Conservation (phyloP, 2,797 vertebrate genomes). For the Trichosurus vulpecula region DNA sequence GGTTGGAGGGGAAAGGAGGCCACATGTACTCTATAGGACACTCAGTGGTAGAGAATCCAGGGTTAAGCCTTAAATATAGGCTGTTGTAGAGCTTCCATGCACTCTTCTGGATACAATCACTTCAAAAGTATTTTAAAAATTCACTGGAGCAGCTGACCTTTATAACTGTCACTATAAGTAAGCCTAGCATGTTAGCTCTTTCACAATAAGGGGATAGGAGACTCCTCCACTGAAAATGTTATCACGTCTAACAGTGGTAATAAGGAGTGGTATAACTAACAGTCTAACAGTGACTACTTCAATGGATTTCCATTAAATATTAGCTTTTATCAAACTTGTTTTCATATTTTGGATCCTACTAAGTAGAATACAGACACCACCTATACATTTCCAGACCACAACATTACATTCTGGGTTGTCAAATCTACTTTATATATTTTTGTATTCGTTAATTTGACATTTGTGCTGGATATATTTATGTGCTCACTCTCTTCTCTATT, state of each 20-base stretch:
- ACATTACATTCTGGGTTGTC: background rate
- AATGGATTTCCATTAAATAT: background rate
- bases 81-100: background rate
- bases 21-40: background rate
- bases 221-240: constrained; percentile 16
- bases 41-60: background rate
- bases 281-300: background rate
- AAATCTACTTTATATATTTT: background rate
- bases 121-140: constrained; percentile 45
- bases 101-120: constrained; percentile 49
- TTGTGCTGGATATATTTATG: background rate
- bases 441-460: background rate
- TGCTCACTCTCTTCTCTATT: background rate
- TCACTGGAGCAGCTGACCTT: constrained; percentile 46
- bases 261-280: too few species aligned
- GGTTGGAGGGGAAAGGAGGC: background rate
- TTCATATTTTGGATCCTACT: constrained; percentile 27
- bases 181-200: constrained; percentile 25
- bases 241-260: background rate
- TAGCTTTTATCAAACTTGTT: background rate
- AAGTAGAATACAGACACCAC: background rate
- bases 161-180: constrained; percentile 42
- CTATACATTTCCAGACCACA: background rate
- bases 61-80: background rate
- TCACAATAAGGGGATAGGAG: constrained; percentile 40